A percentile compares a stretch with the other conserved stretches of the same genome.
Conservation (phyloP, 2,888 invertebrate genomes). For the Maniola hyperantus region DNA sequence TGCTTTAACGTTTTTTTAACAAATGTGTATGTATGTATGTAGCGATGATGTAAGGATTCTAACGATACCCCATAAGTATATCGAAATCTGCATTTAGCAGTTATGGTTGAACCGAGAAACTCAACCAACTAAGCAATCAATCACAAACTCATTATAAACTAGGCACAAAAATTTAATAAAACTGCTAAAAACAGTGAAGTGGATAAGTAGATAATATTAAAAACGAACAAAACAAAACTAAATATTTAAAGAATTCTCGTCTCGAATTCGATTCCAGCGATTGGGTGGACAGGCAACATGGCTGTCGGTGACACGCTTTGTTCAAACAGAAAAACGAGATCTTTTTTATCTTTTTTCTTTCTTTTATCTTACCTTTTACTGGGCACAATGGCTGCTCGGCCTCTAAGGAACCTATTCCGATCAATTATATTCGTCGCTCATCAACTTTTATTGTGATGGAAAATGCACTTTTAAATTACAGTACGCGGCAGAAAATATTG, state of each 20-base stretch:
- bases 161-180: background rate
- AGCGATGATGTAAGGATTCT: background rate
- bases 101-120: too few relatives aligned
- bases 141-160: background rate
- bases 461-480: conserved; percentile 26
- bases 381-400: conserved; percentile 72
- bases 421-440: conserved; percentile 62
- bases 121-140: too few relatives aligned
- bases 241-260: conserved; percentile 38
- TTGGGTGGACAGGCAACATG: conserved; percentile 58
- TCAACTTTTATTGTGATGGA: conserved; percentile 28
- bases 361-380: conserved; percentile 65
- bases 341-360: conserved; percentile 65
- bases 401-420: conserved; percentile 73
- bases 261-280: conserved; percentile 42
- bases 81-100: too few relatives aligned
- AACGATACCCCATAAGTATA: too few relatives aligned
- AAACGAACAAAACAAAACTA: conserved; percentile 23
- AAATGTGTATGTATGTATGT: background rate
- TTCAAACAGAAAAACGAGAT: conserved; percentile 80
- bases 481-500: too few relatives aligned
- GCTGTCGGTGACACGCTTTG: conserved; percentile 78
- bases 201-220: background rate
- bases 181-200: background rate
- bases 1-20: conserved; percentile 21